Evolutionary conservation across 2,113 vertebrate genomes (phyloP).

Genomic region (Pelvicachromis taeniatus): DNA sequence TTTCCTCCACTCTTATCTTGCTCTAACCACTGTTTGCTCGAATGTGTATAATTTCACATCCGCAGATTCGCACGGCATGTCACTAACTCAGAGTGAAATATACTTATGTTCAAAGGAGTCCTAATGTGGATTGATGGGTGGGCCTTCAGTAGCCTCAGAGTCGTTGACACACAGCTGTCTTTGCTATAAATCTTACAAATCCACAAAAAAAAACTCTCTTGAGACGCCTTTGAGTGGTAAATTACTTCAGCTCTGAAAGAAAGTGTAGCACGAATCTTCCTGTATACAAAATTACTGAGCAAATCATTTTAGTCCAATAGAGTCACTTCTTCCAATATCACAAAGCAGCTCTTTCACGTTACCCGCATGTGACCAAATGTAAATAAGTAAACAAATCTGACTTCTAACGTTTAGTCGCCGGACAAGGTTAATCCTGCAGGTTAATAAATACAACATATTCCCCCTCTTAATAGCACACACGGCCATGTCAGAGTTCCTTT

Average conservation of each 20-base stretch:
- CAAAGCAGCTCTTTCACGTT: slow-evolving; percentile 22
- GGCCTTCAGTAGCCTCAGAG: slow-evolving; percentile 65
- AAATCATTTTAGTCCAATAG: slow-evolving; percentile 30
- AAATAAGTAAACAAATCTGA: slow-evolving; percentile 59
- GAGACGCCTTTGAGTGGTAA: slow-evolving; percentile 57
- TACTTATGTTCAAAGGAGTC: slow-evolving; percentile 77
- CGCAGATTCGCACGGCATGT: slow-evolving; percentile 71
- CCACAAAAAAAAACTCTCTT: slow-evolving; percentile 37
- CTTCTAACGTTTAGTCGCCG: slow-evolving; percentile 26
- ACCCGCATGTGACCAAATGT: slow-evolving; percentile 37
- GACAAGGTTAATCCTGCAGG: slow-evolving; percentile 68
- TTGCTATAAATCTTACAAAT: slow-evolving; percentile 76
- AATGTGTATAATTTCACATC: slow-evolving; percentile 73
- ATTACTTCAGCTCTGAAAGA: slow-evolving; percentile 59
- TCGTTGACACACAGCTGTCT: slow-evolving; percentile 77
- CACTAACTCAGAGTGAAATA: slow-evolving; percentile 71
- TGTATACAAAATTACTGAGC: neutral
- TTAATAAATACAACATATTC: slow-evolving; percentile 71
- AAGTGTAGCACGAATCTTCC: slow-evolving; percentile 17
- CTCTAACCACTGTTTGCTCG: slow-evolving; percentile 63
- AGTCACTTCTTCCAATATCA: slow-evolving; percentile 15
- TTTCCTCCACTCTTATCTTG: slow-evolving; percentile 54
- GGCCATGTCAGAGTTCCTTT: slow-evolving; percentile 55
- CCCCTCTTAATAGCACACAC: slow-evolving; percentile 42
- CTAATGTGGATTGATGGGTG: slow-evolving; percentile 74